Conservation (phyloP, 2,113 vertebrate species). For the Poeciliopsis occidentalis region DNA sequence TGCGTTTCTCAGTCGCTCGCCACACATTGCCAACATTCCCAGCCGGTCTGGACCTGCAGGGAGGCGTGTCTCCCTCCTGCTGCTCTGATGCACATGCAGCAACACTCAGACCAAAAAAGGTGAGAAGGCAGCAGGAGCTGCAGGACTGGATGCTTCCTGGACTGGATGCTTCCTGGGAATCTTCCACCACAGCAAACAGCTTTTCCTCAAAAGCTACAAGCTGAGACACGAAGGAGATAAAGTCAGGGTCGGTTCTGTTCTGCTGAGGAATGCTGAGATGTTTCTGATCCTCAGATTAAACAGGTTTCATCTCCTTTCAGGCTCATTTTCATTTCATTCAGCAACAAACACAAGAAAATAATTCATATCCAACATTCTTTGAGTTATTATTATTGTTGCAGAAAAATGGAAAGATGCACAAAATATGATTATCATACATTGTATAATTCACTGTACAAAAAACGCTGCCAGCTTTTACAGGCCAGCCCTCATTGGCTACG, state of each 20-base stretch:
- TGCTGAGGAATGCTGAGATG: not conserved
- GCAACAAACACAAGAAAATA: not conserved
- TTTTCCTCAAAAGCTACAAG: not conserved
- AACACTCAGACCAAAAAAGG: slow-evolving; percentile 41
- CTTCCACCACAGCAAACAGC: not conserved
- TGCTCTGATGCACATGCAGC: not conserved
- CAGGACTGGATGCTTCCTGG: not conserved
- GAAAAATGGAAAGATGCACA: no score
- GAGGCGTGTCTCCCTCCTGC: not conserved
- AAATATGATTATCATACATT: no score
- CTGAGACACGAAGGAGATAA: slow-evolving; percentile 16
- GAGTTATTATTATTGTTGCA: no score
- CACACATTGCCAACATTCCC: slow-evolving; percentile 37
- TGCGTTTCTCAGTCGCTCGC: not conserved
- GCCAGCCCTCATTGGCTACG: no score
- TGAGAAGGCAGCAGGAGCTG: not conserved
- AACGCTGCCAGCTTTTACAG: no score
- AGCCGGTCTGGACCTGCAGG: slow-evolving; percentile 45
- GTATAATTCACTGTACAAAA: no score
- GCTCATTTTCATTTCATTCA: not conserved
- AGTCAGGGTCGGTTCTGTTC: not conserved
- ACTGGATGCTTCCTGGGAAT: not conserved
- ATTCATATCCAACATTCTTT: not conserved
- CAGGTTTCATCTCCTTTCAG: not conserved
- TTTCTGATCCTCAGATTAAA: not conserved